A percentile compares a stretch with the other conserved stretches of the same genome.
These are phyloP conservation scores for Oxyscelio sp. DNA, from an alignment of 2,888 invertebrate species.

Conservation along the genomic window DNA sequence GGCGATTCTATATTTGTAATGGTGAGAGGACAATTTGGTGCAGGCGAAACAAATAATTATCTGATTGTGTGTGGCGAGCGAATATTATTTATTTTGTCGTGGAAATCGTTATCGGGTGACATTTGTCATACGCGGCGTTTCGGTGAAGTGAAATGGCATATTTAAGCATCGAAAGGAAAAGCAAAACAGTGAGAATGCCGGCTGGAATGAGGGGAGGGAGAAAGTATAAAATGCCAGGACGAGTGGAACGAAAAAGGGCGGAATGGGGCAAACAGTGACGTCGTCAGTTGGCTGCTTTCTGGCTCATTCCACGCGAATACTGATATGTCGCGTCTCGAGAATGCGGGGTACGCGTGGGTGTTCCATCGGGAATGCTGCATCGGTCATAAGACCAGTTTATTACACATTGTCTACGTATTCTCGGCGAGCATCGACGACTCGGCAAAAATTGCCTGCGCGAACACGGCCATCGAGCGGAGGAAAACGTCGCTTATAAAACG, in stretches of 20 bases:
- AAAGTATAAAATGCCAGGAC: slow-evolving; percentile 47
- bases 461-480: too few species aligned
- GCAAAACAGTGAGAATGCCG: slow-evolving; percentile 66
- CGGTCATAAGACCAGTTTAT: slow-evolving; percentile 79
- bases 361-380: slow-evolving; percentile 76
- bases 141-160: slow-evolving; percentile 65
- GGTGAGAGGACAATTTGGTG: not conserved
- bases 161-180: slow-evolving; percentile 57
- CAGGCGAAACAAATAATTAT: slow-evolving; percentile 10
- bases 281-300: slow-evolving; percentile 82
- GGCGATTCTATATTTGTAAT: slow-evolving; percentile 9
- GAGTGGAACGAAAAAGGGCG: slow-evolving; percentile 59
- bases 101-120: slow-evolving; percentile 47
- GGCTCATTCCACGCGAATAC: slow-evolving; percentile 81
- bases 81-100: slow-evolving; percentile 30
- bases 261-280: slow-evolving; percentile 74
- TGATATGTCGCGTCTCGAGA: slow-evolving; percentile 83
- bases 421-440: slow-evolving; percentile 43
- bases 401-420: slow-evolving; percentile 66
- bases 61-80: slow-evolving; percentile 4
- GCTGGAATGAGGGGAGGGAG: slow-evolving; percentile 24
- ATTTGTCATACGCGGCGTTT: slow-evolving; percentile 52
- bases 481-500: too few species aligned
- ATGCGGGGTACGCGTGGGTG: slow-evolving; percentile 82
- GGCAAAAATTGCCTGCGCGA: too few species aligned